Percentiles rank a stretch among this genome's conserved stretches.
phyloP scores from a whole-genome alignment of 2,797 vertebrate species.

The Cephalopachus bancanus region DNA sequence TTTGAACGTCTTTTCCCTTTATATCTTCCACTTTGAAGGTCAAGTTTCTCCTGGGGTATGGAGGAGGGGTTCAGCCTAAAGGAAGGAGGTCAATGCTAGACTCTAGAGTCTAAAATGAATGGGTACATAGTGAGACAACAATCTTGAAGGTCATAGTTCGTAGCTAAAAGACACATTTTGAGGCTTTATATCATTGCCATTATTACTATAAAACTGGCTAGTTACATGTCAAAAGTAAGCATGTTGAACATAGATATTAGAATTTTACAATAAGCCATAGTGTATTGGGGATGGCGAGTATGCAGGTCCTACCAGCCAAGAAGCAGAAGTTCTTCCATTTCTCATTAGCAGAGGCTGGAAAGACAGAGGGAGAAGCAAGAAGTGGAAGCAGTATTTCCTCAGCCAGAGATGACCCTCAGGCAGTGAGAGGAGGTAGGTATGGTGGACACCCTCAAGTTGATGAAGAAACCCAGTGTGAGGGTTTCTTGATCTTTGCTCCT shows the following conservation, averaged over 20 bases:
- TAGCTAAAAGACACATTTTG: background rate
- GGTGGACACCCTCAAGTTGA: background rate
- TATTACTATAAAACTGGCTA: background rate
- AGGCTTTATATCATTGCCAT: background rate
- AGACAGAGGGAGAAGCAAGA: background rate
- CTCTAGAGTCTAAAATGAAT: slow-evolving; percentile 22
- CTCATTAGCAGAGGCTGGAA: background rate
- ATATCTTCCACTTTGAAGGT: background rate
- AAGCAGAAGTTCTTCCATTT: background rate
- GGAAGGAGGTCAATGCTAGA: background rate
- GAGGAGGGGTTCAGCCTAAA: background rate
- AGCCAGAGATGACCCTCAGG: background rate
- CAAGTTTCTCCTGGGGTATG: background rate
- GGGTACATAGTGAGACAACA: background rate
- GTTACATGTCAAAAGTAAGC: background rate
- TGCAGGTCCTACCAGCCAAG: background rate
- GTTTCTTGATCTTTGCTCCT: background rate
- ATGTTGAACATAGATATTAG: background rate
- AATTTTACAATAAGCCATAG: background rate
- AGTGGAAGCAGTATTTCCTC: background rate
- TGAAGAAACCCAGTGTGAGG: background rate
- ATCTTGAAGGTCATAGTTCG: background rate
- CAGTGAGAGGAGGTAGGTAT: background rate
- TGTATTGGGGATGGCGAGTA: background rate
- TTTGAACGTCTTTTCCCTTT: slow-evolving; percentile 42